Base-by-base conservation (phyloP, 2,113 vertebrate genomes). In the Erythrolamprus reginae region DNA sequence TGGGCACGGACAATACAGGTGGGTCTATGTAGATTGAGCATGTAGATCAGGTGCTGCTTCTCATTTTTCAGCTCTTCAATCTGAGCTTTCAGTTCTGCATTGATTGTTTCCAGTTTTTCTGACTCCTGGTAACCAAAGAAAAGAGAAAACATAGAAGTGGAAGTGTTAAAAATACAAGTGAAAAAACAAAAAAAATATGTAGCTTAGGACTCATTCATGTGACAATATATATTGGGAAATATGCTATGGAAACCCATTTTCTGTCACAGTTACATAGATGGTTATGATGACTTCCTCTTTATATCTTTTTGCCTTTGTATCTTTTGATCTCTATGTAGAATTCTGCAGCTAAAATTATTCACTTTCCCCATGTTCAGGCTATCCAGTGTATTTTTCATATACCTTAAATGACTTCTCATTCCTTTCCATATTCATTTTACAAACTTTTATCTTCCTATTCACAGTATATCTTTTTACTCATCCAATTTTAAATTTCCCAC, bases 21-120 rank as follows among this genome's bases (percentile, higher is more conserved):
- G 48, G 99, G 99, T 90, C 99, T 97, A 94, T 99, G 99, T 83
- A 99, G 98, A 92, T 99, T 99, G 19, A 99, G 97, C 99, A 99
- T 99, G 97, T 99, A 99, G 94, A 99, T 99, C 95, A 99, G 96
- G 96, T 99, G 99, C 96, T 99, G 99, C 96, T 99, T 99, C 97
- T 99, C 99, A 0, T 98, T 98, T 97, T 99, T 99, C 93, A 99
- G 97, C 95, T 98, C 98, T 97, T 99, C 98, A 0, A 99, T 99
- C 94, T 99, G 99, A 77, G 98, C 98, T 96, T 99, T 99, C 95
- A 99, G 94, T n/a, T 99, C 99, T 0, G 98, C 96, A 42, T 99
- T 99, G 92, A 99, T 98, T 0, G 96, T 97, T 96, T 99, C 99
- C 96, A 99, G 97, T 94, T 99, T 99, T 97, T 99, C 99, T 0